These are phyloP conservation scores for Pygoscelis adeliae DNA, from an alignment of 2,113 vertebrate genomes.

Conservation along the genomic window DNA sequence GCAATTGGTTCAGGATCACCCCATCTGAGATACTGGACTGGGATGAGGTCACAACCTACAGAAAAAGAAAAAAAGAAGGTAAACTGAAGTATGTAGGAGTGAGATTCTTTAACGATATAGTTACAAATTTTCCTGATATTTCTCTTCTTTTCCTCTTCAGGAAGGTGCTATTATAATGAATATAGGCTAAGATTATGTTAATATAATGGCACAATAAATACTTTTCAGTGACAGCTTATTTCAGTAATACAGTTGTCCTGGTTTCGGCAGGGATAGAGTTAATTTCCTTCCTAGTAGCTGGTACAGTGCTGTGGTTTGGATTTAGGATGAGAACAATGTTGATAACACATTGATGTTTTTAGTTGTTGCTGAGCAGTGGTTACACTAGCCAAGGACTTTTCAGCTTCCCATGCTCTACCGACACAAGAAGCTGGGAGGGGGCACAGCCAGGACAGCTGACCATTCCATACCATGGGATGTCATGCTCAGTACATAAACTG, in stretches of 20 bases:
- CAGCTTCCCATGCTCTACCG: no score
- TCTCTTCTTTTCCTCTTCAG: not conserved
- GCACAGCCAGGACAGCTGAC: no score
- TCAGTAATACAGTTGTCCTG: not conserved
- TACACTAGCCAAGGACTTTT: no score
- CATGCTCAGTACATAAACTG: no score
- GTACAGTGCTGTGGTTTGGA: no score
- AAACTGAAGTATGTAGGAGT: not conserved
- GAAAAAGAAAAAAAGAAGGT: not conserved
- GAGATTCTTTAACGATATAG: not conserved
- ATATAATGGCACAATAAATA: not conserved
- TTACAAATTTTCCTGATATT: not conserved
- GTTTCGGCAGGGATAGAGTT: no score
- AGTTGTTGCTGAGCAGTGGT: no score
- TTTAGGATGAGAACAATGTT: no score
- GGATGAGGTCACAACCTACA: conserved; percentile 91
- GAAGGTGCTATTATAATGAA: not conserved
- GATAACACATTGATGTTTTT: no score
- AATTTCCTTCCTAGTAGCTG: no score
- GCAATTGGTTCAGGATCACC: conserved; percentile 96
- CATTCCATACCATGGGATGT: no score
- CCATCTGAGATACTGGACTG: conserved; percentile 94
- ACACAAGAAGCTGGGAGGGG: no score
- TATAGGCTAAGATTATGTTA: not conserved
- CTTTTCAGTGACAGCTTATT: not conserved